phyloP scores from a whole-genome alignment of 2,797 vertebrate species.

The Acipenser ruthenus region DNA sequence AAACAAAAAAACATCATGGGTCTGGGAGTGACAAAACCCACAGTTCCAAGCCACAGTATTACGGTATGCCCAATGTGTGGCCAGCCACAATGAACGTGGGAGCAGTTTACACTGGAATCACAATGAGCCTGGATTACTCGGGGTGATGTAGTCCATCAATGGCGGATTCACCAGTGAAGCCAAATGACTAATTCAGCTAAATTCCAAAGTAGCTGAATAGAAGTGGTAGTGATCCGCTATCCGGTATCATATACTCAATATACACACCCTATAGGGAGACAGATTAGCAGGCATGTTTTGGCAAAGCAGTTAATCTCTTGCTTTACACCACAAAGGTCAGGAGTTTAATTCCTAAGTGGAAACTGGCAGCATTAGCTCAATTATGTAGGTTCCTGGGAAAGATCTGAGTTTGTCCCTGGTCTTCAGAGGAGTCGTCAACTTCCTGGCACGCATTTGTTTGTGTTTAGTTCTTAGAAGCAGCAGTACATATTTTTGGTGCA shows the following conservation, averaged over 20 bases:
- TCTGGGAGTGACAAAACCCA: constrained; percentile 19
- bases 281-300: too few relatives aligned
- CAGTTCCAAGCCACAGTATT: constrained; percentile 36
- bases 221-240: not conserved
- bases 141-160: constrained; percentile 23
- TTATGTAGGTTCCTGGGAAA: too few relatives aligned
- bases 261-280: not conserved
- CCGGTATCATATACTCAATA: not conserved
- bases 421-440: too few relatives aligned
- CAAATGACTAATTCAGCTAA: constrained; percentile 43
- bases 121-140: constrained; percentile 25
- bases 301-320: too few relatives aligned
- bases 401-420: too few relatives aligned
- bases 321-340: too few relatives aligned
- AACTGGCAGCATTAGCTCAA: too few relatives aligned
- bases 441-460: too few relatives aligned
- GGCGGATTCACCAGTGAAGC: constrained; percentile 34
- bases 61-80: constrained; percentile 24
- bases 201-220: constrained; percentile 34
- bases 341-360: too few relatives aligned
- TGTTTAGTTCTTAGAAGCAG: too few relatives aligned
- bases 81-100: constrained; percentile 23
- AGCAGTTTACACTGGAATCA: constrained; percentile 31
- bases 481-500: too few relatives aligned
- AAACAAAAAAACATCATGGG: not conserved